Evolutionary conservation across 2,797 vertebrate genomes (phyloP).

Genomic region (Schizopygopsis pylzovi): DNA sequence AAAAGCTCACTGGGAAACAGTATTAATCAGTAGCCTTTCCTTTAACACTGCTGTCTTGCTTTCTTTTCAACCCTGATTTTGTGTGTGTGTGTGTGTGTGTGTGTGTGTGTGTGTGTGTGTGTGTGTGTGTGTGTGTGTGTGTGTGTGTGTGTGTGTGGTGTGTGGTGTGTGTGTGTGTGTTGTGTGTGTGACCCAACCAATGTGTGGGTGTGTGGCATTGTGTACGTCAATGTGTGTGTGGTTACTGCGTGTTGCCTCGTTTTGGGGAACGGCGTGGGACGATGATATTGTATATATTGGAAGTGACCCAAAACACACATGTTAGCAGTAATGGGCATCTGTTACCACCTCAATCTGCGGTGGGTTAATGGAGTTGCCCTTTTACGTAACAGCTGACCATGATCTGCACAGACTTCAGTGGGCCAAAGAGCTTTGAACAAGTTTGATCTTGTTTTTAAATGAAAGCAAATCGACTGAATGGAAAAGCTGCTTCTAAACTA

Average conservation of each 20-base stretch:
- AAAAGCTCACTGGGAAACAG: not conserved
- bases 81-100: too few species aligned
- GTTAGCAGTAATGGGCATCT: constrained; percentile 18
- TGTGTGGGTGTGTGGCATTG: not conserved
- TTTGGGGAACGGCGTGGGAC: too few species aligned
- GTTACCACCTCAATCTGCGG: not conserved
- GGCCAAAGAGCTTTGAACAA: not conserved
- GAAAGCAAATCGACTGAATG: not conserved
- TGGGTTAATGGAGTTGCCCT: not conserved
- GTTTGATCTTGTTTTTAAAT: not conserved
- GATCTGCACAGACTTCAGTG: not conserved
- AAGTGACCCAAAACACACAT: constrained; percentile 17
- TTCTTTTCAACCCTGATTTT: not conserved
- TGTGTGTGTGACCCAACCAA: not conserved
- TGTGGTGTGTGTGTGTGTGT: too few species aligned
- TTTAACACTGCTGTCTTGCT: constrained; percentile 1
- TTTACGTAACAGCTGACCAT: not conserved
- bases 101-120: too few species aligned
- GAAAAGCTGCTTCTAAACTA: not conserved
- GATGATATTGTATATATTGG: not conserved
- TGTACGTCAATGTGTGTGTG: too few species aligned
- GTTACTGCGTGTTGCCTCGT: too few species aligned
- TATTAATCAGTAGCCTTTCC: not conserved
- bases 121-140: not conserved
- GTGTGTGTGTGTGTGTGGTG: not conserved